Evolutionary conservation across 2,888 invertebrate genomes (phyloP), one percentile per base, ranked within the genome.

Genomic region (Helleia helle): DNA sequence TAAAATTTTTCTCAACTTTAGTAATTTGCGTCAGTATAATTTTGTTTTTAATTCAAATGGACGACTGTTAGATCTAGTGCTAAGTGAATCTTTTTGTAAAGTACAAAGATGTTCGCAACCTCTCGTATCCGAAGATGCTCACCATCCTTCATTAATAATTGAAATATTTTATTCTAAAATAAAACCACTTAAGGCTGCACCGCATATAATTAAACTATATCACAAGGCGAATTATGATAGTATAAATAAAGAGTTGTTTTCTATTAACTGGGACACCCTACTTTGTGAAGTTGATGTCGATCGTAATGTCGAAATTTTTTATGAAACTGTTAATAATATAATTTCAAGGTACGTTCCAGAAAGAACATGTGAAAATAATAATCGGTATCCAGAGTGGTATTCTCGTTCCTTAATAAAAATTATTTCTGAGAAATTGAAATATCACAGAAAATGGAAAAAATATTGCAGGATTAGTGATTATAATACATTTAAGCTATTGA

Each of bases 351-450:
- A 36, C 22, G 36, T 36, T 18, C 36, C 11, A 8, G 18, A 18
- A n/a, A 22, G 4, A 24, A 3, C 11, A 22, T 18, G 12, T 17
- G 36, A 18, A 36, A 18, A 36, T 7, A 24, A 36, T 22, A 12
- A 6, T 4, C 8, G 18, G 7, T 22, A 36, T 11, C 36, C 22
- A 36, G 22, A 18, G 8, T 36, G 36, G 36, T 36, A 36, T 22
- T 18, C 18, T 22, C 36, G 11, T 11, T 11, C 36, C 24, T 13
- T 36, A n/a, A 36, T 36, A 18, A 36, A 36, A 22, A 18, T 22
- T n/a, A 36, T 36, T 22, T 9, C 17, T 22, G 36, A 36, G 22
- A 36, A 36, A 36, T 36, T 36, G 18, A 36, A 36, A 34, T 34
- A 9, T 9, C 34, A 34, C n/a, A 9, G 34, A 34, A 34, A 9